Evolutionary conservation across 2,113 vertebrate genomes (phyloP), one percentile per base, ranked within the genome.

Genomic region (Zosterops pallidus): DNA sequence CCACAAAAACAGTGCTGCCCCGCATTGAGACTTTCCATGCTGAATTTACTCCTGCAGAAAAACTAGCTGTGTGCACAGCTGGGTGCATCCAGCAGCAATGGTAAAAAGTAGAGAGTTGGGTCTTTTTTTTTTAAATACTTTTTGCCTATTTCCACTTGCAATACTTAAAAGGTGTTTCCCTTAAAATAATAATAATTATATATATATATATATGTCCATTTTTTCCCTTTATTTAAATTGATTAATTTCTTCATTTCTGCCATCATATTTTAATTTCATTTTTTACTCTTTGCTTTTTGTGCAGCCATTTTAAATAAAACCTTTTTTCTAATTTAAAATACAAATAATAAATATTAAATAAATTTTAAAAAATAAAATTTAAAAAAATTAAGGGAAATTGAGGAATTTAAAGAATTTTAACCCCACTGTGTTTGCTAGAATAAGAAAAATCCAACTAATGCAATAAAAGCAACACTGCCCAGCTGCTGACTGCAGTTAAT

Each of bases 161-260:
- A 18, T 37, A 84, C 12, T 83, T 47, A 33, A 75, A 87, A 94
- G 16, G 21, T 14, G 25, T 50, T 25, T 19, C 0, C 12, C 24
- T 50, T 55, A 52, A 79, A 60, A 68, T 23, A 46, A 22, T 52
- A 31, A 5, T 37, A 6, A 72, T 39, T 12, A 35, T 35, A 35
- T 5, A 22, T n/a, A 23, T 23, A 3, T 9, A 16, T 1, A 29
- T 5, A 62, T 57, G 11, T 18, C 5, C 6, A 22, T 9, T 23
- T 82, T 82, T 50, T 35, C 11, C 82, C 20, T 78, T 78, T 9
- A 65, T 53, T 50, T 75, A 74, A 53, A 62, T 22, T 3, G 6
- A 83, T 71, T 69, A 0, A 15, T 81, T 87, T 49, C 23, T 86
- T 72, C 17, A 29, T 13, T 68, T 80, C 35, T 20, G 67, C 65